Percentiles rank a stretch among this genome's conserved stretches.
Evolutionary conservation across 1,140 invertebrate genomes (phyloP).

Genomic region (Ganaspis sp.): DNA sequence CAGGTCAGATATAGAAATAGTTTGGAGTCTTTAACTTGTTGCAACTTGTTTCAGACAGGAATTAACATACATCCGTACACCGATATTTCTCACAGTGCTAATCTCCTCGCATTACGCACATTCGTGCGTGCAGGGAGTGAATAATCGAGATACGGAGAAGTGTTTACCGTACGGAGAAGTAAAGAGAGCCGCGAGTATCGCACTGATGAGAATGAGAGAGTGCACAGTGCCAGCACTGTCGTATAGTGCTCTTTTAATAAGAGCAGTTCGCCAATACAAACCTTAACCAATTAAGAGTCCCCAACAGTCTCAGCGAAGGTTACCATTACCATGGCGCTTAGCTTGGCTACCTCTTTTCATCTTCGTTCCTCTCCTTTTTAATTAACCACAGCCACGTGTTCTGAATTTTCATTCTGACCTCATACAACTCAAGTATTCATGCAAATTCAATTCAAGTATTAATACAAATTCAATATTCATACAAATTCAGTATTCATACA

Average conservation of each 20-base stretch:
- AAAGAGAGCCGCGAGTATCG: background rate
- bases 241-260: conserved; percentile 62
- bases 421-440: background rate
- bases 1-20: background rate
- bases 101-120: conserved; percentile 16
- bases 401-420: background rate
- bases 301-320: conserved; percentile 45
- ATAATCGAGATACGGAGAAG: background rate
- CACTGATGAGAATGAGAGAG: background rate
- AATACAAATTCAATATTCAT: too few species aligned
- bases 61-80: background rate
- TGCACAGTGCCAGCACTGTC: conserved; percentile 53
- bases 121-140: background rate
- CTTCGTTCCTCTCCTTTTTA: conserved; percentile 35
- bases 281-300: conserved; percentile 58
- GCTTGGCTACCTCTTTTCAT: conserved; percentile 30
- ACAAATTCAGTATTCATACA: too few species aligned
- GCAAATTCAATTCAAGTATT: too few species aligned
- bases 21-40: conserved; percentile 14
- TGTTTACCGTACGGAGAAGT: conserved; percentile 1
- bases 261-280: conserved; percentile 45
- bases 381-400: conserved; percentile 33
- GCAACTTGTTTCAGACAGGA: background rate
- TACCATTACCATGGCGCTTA: conserved; percentile 47
- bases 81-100: background rate